phyloP scores from a whole-genome alignment of 2,113 vertebrate species.

The Zootoca vivipara region DNA sequence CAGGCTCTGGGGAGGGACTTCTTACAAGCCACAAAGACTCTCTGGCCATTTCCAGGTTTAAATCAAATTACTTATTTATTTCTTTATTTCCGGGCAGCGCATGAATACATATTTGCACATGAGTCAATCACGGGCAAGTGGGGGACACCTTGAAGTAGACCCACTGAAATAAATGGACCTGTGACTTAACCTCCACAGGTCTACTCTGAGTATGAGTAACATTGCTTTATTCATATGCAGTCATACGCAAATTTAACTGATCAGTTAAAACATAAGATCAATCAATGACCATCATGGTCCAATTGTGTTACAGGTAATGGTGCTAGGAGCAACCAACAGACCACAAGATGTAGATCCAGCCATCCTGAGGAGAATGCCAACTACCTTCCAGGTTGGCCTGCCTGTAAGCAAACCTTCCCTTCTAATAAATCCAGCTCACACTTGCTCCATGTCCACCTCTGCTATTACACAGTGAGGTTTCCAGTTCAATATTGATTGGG shows the following conservation, averaged over 20 bases:
- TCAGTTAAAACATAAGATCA: not conserved
- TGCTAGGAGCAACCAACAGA: slow-evolving; percentile 84
- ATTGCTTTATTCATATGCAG: not conserved
- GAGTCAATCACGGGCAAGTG: no score
- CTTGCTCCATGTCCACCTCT: no score
- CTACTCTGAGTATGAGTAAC: no score
- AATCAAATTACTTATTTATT: no score
- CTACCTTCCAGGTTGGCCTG: slow-evolving; percentile 76
- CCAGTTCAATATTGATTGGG: not conserved
- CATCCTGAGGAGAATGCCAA: slow-evolving; percentile 80
- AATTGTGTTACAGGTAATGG: slow-evolving; percentile 73
- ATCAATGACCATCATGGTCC: not conserved
- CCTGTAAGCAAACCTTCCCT: slow-evolving; percentile 69
- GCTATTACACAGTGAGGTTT: not conserved
- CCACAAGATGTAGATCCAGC: slow-evolving; percentile 82
- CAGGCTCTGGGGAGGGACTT: no score
- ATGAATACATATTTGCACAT: no score
- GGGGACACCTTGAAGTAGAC: no score
- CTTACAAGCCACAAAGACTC: no score
- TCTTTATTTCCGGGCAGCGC: no score
- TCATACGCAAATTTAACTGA: not conserved
- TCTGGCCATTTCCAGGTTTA: no score
- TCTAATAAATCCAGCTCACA: not conserved
- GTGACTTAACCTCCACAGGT: no score
- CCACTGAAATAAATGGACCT: no score